These are phyloP conservation scores for Chitala chitala DNA, from an alignment of 2,113 vertebrate species.

Conservation along the genomic window DNA sequence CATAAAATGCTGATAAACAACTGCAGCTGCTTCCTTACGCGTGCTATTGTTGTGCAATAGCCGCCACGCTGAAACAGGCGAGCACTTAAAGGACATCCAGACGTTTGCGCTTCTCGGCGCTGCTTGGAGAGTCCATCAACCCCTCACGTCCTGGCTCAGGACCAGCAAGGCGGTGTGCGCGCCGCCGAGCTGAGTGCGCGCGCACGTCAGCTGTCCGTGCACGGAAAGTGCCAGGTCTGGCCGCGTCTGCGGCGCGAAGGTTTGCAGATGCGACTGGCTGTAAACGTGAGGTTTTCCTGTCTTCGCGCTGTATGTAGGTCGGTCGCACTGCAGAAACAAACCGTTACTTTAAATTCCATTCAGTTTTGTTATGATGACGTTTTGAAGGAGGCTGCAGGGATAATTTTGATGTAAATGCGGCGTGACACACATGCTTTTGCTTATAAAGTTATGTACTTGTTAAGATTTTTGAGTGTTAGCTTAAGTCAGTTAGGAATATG, in stretches of 20 bases:
- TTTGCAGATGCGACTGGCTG: slow-evolving; percentile 7
- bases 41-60: slow-evolving; percentile 56
- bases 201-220: too few species aligned
- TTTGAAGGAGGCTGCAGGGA: background rate
- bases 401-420: background rate
- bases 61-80: slow-evolving; percentile 57
- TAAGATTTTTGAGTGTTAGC: too few species aligned
- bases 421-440: too few species aligned
- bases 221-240: too few species aligned
- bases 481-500: too few species aligned
- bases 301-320: background rate
- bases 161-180: background rate
- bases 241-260: background rate
- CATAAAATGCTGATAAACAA: slow-evolving; percentile 35
- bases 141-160: background rate
- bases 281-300: slow-evolving; percentile 17
- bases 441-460: too few species aligned
- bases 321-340: slow-evolving; percentile 8
- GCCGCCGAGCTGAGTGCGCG: background rate
- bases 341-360: background rate
- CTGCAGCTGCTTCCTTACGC: slow-evolving; percentile 45
- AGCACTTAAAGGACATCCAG: slow-evolving; percentile 50
- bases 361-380: background rate
- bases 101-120: slow-evolving; percentile 28
- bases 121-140: background rate